Base-by-base conservation (phyloP, 2,888 invertebrate genomes). In the Lathronympha strigana region DNA sequence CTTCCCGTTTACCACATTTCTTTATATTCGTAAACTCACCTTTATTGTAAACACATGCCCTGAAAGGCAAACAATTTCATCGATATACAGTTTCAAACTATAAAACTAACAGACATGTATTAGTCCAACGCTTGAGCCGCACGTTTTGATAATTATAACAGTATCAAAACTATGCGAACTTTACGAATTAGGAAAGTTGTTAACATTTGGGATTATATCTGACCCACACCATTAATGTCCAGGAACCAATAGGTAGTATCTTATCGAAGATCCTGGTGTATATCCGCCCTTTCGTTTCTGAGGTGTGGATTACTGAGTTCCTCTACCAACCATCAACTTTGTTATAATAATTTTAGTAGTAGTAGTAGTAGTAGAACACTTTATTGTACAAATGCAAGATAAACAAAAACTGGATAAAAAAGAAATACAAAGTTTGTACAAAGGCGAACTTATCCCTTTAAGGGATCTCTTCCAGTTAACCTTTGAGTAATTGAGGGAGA, bases 181-280 rank as follows among this genome's bases (percentile, higher is more conserved):
- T 9, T 3, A 38, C 33, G 58, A 58, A 63, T 63, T 63, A 57
- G 57, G 54, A 58, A 63, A 63, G 63, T 63, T 63, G n/a, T 8
- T 6, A 21, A 28, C 11, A 4, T 36, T 15, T 40, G n/a, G 51
- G 31, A 61, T 51, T 49, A 49, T 60, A 6, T 13, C 33, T 13
- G 40, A 17, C 38, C 53, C 31, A 13, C 19, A 15, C 31, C 8
- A 23, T 53, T 17, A 6, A n/a, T 53, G 3, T 15, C 21, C 23
- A 15, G 6, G 36, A 36, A 36, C 15, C n/a, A 21, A 38, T n/a
- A 15, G 21, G 25, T 40, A 25, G n/a, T 9, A 38, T 40, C 4
- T 54, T 11, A 2, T 11, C 15, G 17, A 11, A 3, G 25, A 11
- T 15, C 25, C 15, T 17, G 17, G n/a, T 36, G 21, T 0, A 25